These are phyloP conservation scores for Thinocorus orbignyianus DNA, from an alignment of 2,113 vertebrate genomes.

Conservation along the genomic window DNA sequence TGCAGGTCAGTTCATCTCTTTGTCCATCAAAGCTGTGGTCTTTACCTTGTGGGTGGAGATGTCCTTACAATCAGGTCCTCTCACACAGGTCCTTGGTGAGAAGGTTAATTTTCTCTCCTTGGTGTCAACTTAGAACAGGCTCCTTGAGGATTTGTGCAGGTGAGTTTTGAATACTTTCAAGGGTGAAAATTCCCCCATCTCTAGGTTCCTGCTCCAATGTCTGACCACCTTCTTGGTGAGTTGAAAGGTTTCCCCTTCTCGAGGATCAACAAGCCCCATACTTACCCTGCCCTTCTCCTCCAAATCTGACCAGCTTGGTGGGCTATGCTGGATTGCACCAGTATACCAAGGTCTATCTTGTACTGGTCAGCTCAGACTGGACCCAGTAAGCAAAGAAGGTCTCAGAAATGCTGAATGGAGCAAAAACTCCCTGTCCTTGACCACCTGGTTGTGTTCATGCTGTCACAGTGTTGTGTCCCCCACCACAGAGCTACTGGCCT, in stretches of 20 bases:
- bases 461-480: too few relatives aligned
- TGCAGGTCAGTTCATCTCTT: neutral
- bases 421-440: neutral
- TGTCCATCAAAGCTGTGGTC: neutral
- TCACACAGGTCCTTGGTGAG: neutral
- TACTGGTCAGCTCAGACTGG: neutral
- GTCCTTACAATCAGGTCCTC: neutral
- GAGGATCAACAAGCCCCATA: neutral
- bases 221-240: neutral
- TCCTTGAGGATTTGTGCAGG: neutral
- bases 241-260: neutral
- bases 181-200: neutral
- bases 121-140: neutral
- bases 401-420: neutral
- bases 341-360: fast-evolving
- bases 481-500: neutral
- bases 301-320: neutral
- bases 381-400: neutral
- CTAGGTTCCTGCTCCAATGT: fast-evolving
- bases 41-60: neutral
- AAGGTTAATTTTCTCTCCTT: neutral
- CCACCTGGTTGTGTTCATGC: fast-evolving
- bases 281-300: neutral
- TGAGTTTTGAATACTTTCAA: neutral
- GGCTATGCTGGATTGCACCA: neutral